Percentiles rank a stretch among this genome's conserved stretches.
Evolutionary conservation across 2,797 vertebrate species (phyloP).

Genomic region (Muraenolepis orangiensis): DNA sequence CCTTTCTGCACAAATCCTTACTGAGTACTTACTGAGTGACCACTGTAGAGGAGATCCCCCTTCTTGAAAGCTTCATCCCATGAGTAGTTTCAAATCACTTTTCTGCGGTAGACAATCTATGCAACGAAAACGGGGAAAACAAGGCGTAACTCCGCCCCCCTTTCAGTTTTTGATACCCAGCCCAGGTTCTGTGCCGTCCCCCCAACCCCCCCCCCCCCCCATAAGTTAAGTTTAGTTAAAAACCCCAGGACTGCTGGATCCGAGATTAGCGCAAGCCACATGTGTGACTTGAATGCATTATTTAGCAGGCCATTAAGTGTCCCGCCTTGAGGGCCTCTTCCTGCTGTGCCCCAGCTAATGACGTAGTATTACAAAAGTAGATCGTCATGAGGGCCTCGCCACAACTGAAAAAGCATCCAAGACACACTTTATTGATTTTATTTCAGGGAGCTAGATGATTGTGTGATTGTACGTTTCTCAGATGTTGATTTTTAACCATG

Average conservation of each 20-base stretch:
- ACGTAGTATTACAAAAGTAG: not conserved
- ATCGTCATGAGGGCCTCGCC: not conserved
- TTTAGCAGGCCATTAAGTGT: not conserved
- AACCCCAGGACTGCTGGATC: not conserved
- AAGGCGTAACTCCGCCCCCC: not conserved
- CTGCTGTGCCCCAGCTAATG: not conserved
- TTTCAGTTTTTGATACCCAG: not conserved
- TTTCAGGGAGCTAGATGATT: conserved; percentile 35
- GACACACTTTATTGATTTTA: conserved; percentile 41
- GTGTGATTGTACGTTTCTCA: conserved; percentile 20
- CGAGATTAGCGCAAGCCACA: not conserved
- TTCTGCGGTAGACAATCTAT: not conserved
- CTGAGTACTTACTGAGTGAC: not conserved
- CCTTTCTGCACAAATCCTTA: not conserved
- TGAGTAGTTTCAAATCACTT: not conserved
- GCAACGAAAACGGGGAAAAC: not conserved
- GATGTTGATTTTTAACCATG: conserved; percentile 64
- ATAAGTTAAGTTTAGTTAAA: not conserved
- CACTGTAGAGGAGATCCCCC: too few species aligned
- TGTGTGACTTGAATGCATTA: not conserved
- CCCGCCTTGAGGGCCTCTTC: not conserved
- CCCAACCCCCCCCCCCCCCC: too few species aligned
- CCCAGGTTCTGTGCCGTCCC: too few species aligned
- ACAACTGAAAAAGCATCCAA: conserved; percentile 26
- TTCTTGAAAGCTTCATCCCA: not conserved